Evolutionary conservation across 2,797 vertebrate species (phyloP), one percentile per base, ranked within the genome.

Genomic region (Paramormyrops hopkinsi): DNA sequence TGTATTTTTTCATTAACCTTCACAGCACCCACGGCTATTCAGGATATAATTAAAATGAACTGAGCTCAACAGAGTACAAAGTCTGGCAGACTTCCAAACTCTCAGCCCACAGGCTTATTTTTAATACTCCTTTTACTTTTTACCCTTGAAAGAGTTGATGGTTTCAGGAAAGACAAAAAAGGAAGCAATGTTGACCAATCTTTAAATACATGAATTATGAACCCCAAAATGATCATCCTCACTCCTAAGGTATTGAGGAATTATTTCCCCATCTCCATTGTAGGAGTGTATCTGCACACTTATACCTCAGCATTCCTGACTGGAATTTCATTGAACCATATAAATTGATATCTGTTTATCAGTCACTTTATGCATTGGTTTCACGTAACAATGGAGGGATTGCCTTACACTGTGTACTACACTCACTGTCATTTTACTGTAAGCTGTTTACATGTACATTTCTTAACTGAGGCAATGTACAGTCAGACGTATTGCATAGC

Each of bases 1-100:
- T 87, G 85, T 56, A 56, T 87, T 86, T 89, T 37, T 69, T 89
- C 54, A 89, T 62, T 84, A 69, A 89, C 73, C 48, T 89, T 86
- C 25, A 89, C 41, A 29, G 56, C 56, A 86, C 44, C 89, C 83
- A 73, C 50, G 83, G 65, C 62, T 44, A 54, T 53, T 54, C 62
- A 73, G 48, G 53, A 89, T 76, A 73, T 46, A 54, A 54, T 65
- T 86, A 73, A 89, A 89, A 76, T 76, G 9, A 89, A 76, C 33
- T 56, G 46, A 87, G 84, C 73, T 82, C 25, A 41, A 41, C 48
- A 86, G 56, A 86, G 44, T 89, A 50, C 76, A 89, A 54, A 89
- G 44, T 89, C 56, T 86, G 22, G 88, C 41, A 86, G 56, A 51
- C 17, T 51, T 89, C 59, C 84, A 89, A 33, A 44, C 59, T n/a